A percentile compares a stretch with the other conserved stretches of the same genome.
Conservation (phyloP, 2,888 invertebrate genomes). For the Amaurobius ferox region DNA sequence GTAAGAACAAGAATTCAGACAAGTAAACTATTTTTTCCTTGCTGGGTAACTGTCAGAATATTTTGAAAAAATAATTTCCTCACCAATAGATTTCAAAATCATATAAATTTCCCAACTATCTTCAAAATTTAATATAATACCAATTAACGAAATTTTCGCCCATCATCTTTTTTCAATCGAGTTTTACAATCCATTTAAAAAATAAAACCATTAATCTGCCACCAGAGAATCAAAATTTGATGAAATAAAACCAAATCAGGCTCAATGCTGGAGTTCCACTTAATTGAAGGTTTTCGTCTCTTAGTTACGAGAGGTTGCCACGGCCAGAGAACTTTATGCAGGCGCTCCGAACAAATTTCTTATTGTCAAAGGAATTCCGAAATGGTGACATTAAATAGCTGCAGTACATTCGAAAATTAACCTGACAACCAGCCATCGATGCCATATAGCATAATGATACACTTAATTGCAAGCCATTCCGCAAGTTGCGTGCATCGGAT, state of each 20-base stretch:
- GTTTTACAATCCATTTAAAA: not conserved
- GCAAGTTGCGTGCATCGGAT: slow-evolving; percentile 20
- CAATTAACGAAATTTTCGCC: too few relatives aligned
- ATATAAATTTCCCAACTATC: too few relatives aligned
- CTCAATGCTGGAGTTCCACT: not conserved
- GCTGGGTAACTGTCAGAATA: too few relatives aligned
- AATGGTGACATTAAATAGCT: slow-evolving; percentile 64
- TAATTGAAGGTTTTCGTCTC: slow-evolving; percentile 63
- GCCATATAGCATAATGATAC: slow-evolving; percentile 63
- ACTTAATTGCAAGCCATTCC: slow-evolving; percentile 62
- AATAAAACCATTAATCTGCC: not conserved
- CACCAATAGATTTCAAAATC: too few relatives aligned
- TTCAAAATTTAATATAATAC: too few relatives aligned
- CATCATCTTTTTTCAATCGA: too few relatives aligned
- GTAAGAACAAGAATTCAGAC: too few relatives aligned
- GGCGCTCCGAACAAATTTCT: slow-evolving; percentile 52
- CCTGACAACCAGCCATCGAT: slow-evolving; percentile 36
- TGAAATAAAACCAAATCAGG: not conserved
- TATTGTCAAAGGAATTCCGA: slow-evolving; percentile 67
- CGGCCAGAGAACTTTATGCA: slow-evolving; percentile 49
- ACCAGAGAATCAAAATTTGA: not conserved
- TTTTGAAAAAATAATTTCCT: too few relatives aligned
- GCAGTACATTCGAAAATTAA: slow-evolving; percentile 38
- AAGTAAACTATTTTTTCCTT: too few relatives aligned
- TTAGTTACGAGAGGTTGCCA: slow-evolving; percentile 54